These are phyloP conservation scores for Semotilus atromaculatus DNA, from an alignment of 2,797 vertebrate genomes.

Conservation along the genomic window DNA sequence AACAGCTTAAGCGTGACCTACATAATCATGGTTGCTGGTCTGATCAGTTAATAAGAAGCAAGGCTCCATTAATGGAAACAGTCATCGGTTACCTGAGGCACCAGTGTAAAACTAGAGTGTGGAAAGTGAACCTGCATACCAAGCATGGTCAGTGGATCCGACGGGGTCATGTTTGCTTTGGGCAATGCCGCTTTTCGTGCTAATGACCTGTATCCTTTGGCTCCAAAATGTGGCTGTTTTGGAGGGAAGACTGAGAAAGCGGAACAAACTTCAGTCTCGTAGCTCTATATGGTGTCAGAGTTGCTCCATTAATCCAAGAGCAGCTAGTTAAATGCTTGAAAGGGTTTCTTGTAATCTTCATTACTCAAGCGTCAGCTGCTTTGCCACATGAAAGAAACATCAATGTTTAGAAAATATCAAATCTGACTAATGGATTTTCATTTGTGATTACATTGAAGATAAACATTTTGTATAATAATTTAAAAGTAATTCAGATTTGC, in stretches of 20 bases:
- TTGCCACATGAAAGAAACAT: neutral
- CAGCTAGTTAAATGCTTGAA: conserved; percentile 28
- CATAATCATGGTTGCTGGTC: conserved; percentile 54
- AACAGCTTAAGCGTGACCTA: conserved; percentile 53
- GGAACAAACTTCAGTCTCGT: conserved; percentile 41
- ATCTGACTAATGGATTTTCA: neutral
- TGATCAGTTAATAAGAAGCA: conserved; percentile 67
- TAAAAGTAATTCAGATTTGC: neutral
- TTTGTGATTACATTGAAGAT: neutral
- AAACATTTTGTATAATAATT: neutral
- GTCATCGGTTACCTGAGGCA: conserved; percentile 68
- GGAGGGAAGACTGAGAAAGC: conserved; percentile 66
- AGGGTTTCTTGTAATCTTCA: conserved; percentile 10
- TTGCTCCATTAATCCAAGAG: conserved; percentile 37
- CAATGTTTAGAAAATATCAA: neutral
- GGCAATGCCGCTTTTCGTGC: conserved; percentile 37
- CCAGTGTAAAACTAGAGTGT: conserved; percentile 66
- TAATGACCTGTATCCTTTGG: conserved; percentile 51
- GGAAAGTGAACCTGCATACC: conserved; percentile 60
- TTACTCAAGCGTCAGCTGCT: neutral
- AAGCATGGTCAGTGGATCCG: conserved; percentile 45
- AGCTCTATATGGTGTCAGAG: conserved; percentile 38
- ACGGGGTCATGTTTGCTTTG: conserved; percentile 53
- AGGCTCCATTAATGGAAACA: conserved; percentile 66
- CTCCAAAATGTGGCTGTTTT: conserved; percentile 71